Evolutionary conservation across 2,113 vertebrate genomes (phyloP).

Genomic region (Pimephales promelas): DNA sequence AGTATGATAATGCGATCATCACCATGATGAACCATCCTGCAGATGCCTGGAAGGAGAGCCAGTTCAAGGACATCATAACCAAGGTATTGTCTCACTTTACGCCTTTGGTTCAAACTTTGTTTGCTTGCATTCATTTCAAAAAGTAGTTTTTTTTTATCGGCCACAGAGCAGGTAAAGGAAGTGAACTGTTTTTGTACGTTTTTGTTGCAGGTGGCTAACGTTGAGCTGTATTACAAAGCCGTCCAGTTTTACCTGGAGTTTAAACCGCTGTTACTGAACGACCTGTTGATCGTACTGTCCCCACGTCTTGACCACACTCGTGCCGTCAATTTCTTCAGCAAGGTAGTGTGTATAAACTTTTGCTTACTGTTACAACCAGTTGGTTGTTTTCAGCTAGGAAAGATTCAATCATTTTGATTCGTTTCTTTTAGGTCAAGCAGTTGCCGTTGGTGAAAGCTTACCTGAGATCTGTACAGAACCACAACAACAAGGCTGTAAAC

Average conservation of each 20-base stretch:
- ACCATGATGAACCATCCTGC: slow-evolving; percentile 99
- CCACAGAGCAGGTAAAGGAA: not conserved
- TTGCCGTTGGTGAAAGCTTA: slow-evolving; percentile 95
- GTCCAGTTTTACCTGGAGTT: slow-evolving; percentile 96
- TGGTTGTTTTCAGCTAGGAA: not conserved
- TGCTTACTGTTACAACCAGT: not conserved
- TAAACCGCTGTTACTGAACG: slow-evolving; percentile 94
- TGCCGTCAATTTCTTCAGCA: slow-evolving; percentile 95
- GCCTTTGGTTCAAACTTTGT: not conserved
- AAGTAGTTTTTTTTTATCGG: not conserved
- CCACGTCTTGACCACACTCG: slow-evolving; percentile 96
- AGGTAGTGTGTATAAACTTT: slow-evolving; percentile 74
- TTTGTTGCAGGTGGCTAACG: slow-evolving; percentile 89
- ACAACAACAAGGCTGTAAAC: slow-evolving; percentile 98
- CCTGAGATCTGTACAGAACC: slow-evolving; percentile 96
- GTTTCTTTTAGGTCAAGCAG: slow-evolving; percentile 85
- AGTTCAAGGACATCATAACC: slow-evolving; percentile 99
- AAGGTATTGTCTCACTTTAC: slow-evolving; percentile 78
- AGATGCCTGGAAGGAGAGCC: slow-evolving; percentile 98
- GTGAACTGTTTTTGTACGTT: not conserved
- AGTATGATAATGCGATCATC: slow-evolving; percentile 99
- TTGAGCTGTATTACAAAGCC: slow-evolving; percentile 97
- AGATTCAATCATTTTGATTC: not conserved
- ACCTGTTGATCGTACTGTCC: slow-evolving; percentile 95
- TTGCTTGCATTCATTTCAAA: not conserved